Percentiles rank a stretch among this genome's conserved stretches.
Conservation (phyloP, 2,888 invertebrate genomes). For the Aelia acuminata region DNA sequence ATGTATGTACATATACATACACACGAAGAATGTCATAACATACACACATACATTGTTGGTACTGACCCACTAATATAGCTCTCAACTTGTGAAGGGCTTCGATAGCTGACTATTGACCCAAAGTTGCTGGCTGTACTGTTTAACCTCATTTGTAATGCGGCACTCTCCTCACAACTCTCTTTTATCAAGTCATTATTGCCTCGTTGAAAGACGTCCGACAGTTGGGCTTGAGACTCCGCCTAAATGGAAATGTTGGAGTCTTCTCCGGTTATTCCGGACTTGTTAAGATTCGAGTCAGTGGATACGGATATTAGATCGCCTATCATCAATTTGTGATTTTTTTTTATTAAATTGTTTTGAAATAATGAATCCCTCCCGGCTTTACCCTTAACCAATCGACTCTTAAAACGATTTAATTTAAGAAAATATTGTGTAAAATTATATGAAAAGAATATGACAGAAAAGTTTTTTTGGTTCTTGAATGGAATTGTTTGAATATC, state of each 20-base stretch:
- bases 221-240: background rate
- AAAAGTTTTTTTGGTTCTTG: no score
- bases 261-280: background rate
- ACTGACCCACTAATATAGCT: background rate
- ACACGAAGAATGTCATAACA: no score
- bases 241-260: constrained; percentile 14
- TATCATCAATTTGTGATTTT: background rate
- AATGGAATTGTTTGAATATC: no score
- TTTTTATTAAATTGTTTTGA: no score
- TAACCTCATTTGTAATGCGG: constrained; percentile 20
- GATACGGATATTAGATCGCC: background rate
- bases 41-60: background rate
- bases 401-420: no score
- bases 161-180: background rate
- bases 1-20: no score
- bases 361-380: no score
- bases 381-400: no score
- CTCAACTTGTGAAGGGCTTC: background rate
- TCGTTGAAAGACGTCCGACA: background rate
- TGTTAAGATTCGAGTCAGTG: background rate
- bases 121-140: background rate
- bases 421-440: no score
- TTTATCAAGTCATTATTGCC: constrained; percentile 25
- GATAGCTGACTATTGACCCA: background rate
- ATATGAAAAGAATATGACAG: no score